A percentile compares a stretch with the other conserved stretches of the same genome.
These are phyloP conservation scores for Drosophila lutescens DNA, from an alignment of 2,888 invertebrate species.

Conservation along the genomic window DNA sequence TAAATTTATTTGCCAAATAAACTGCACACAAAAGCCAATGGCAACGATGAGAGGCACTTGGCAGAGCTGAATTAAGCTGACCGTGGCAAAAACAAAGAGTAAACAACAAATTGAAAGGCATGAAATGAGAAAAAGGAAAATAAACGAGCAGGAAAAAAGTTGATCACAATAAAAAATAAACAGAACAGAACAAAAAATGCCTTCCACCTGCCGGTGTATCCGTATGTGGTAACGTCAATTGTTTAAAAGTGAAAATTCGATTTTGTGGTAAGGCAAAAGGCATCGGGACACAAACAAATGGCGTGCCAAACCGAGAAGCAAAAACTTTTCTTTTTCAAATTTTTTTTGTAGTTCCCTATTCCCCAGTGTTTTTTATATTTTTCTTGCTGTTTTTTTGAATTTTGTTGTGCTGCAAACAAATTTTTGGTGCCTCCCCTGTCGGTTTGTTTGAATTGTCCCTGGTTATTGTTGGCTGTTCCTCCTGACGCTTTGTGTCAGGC, in stretches of 20 bases:
- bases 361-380: constrained; percentile 21
- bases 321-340: constrained; percentile 45
- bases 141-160: constrained; percentile 20
- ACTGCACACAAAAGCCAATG: constrained; percentile 39
- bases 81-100: constrained; percentile 37
- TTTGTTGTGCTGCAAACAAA: constrained; percentile 41
- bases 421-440: constrained; percentile 47
- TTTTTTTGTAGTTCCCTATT: constrained; percentile 15
- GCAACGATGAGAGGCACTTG: constrained; percentile 35
- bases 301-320: constrained; percentile 61
- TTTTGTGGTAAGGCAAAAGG: constrained; percentile 73
- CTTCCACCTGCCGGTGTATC: constrained; percentile 30
- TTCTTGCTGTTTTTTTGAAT: constrained; percentile 2
- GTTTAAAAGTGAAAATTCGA: constrained; percentile 82
- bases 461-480: constrained; percentile 56
- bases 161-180: constrained; percentile 13
- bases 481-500: constrained; percentile 71
- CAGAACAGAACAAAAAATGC: constrained; percentile 2
- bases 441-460: constrained; percentile 58
- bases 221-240: constrained; percentile 72
- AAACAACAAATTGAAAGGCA: constrained; percentile 65
- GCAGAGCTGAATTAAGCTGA: constrained; percentile 52
- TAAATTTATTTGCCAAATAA: constrained; percentile 47
- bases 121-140: constrained; percentile 50
- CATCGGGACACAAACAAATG: constrained; percentile 59